Percentiles rank a stretch among this genome's conserved stretches.
Conservation (phyloP, 92 coral and sea anemone species). For the Palythoa grandiflora region DNA sequence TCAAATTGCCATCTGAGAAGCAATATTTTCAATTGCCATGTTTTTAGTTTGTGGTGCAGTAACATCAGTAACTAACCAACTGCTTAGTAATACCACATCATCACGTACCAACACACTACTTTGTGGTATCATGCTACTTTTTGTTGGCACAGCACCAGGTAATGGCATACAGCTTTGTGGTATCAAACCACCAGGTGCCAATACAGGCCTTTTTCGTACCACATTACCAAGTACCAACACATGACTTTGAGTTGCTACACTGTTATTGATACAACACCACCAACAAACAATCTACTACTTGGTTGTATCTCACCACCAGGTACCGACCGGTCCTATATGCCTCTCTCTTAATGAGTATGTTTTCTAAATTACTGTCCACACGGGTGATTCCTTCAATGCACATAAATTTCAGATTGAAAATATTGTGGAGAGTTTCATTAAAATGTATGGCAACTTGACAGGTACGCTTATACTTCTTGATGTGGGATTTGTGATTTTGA, state of each 20-base stretch:
- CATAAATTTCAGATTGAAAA: constrained; percentile 1
- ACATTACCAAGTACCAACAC: too few relatives aligned
- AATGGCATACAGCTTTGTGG: too few relatives aligned
- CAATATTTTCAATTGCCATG: background rate
- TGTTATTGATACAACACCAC: background rate
- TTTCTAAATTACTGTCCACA: background rate
- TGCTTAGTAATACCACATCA: background rate
- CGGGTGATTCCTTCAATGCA: constrained; percentile 10
- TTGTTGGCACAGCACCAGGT: too few relatives aligned
- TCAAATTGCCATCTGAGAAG: too few relatives aligned
- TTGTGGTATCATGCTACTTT: background rate
- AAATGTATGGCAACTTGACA: constrained; percentile 48
- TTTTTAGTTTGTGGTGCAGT: background rate
- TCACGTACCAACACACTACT: background rate
- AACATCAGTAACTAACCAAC: background rate
- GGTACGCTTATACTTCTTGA: background rate
- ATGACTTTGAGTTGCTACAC: too few relatives aligned
- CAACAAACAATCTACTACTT: background rate
- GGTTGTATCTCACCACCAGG: background rate
- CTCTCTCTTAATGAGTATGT: too few relatives aligned
- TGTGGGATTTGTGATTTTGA: background rate
- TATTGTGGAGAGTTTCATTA: background rate
- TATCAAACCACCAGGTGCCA: too few relatives aligned
- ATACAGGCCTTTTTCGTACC: too few relatives aligned
- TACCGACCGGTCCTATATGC: background rate